These are phyloP conservation scores for Zygothrica quintamaculata DNA, from an alignment of 2,888 invertebrate genomes.

Conservation along the genomic window DNA sequence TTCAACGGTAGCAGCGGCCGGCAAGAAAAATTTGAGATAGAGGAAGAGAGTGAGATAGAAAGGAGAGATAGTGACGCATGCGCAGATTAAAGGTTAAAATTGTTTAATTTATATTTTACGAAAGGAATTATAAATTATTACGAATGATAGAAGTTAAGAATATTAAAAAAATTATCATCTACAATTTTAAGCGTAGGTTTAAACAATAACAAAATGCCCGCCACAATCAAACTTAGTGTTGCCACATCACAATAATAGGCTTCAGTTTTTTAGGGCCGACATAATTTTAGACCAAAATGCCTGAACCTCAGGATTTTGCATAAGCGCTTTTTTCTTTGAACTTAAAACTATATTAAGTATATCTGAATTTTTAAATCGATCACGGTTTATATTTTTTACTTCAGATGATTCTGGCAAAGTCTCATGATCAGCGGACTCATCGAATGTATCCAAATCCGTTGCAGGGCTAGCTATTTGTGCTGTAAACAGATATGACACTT, in stretches of 20 bases:
- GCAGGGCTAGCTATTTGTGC: conserved; percentile 49
- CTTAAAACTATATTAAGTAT: conserved; percentile 80
- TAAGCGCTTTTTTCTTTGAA: conserved; percentile 79
- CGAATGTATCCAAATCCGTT: conserved; percentile 54
- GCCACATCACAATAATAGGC: background rate
- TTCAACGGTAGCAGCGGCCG: conserved; percentile 49
- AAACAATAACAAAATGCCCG: conserved; percentile 1
- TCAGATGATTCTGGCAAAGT: conserved; percentile 55
- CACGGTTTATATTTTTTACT: conserved; percentile 48
- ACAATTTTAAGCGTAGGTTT: no score
- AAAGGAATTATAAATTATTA: background rate
- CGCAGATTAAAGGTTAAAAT: conserved; percentile 38
- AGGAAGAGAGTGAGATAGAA: conserved; percentile 14
- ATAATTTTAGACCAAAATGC: conserved; percentile 77
- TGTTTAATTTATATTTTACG: no score
- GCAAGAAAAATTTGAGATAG: conserved; percentile 21
- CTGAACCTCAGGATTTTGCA: conserved; percentile 81
- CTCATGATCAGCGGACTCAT: conserved; percentile 54
- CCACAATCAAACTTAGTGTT: conserved; percentile 1
- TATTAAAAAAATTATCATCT: background rate
- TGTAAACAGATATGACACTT: conserved; percentile 2
- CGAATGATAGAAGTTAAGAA: background rate
- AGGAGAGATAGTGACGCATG: conserved; percentile 40
- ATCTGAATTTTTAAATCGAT: conserved; percentile 82
- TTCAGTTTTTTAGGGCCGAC: conserved; percentile 70